phyloP scores from a whole-genome alignment of 2,113 vertebrate species.

The Passer domesticus region DNA sequence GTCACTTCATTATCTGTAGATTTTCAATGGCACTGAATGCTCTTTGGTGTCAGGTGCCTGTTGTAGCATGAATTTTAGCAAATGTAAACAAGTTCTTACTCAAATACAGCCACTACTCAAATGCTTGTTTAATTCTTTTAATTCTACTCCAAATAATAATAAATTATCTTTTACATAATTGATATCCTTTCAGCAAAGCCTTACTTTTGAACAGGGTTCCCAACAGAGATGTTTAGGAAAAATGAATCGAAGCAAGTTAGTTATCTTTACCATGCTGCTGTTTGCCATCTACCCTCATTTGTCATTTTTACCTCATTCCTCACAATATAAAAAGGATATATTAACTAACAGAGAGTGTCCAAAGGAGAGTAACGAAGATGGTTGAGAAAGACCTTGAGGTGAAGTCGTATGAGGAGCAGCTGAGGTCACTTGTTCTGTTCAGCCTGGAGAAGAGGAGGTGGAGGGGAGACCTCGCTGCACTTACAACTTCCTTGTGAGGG shows the following conservation, averaged over 20 bases:
- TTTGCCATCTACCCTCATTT: neutral
- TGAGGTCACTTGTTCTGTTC: neutral
- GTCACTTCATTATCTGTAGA: accelerated
- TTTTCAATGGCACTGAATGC: neutral
- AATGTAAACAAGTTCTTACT: accelerated
- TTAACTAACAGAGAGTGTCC: neutral
- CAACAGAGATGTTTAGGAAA: neutral
- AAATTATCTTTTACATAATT: neutral
- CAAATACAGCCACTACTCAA: neutral
- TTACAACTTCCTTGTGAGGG: accelerated
- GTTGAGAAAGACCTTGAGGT: neutral
- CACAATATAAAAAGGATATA: neutral
- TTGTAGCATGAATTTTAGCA: neutral
- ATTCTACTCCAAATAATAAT: neutral
- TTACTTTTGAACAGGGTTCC: neutral
- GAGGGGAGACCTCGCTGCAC: neutral
- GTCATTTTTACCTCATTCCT: neutral
- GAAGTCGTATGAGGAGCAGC: accelerated
- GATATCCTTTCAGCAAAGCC: neutral
- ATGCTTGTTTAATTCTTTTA: neutral
- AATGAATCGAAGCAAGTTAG: neutral
- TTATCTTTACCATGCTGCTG: neutral
- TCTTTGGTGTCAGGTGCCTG: neutral
- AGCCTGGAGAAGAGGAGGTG: too few species aligned
- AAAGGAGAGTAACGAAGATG: neutral